A percentile compares a stretch with the other conserved stretches of the same genome.
These are phyloP conservation scores for Reticulitermes lucifugus DNA, from an alignment of 2,888 invertebrate genomes.

Conservation along the genomic window DNA sequence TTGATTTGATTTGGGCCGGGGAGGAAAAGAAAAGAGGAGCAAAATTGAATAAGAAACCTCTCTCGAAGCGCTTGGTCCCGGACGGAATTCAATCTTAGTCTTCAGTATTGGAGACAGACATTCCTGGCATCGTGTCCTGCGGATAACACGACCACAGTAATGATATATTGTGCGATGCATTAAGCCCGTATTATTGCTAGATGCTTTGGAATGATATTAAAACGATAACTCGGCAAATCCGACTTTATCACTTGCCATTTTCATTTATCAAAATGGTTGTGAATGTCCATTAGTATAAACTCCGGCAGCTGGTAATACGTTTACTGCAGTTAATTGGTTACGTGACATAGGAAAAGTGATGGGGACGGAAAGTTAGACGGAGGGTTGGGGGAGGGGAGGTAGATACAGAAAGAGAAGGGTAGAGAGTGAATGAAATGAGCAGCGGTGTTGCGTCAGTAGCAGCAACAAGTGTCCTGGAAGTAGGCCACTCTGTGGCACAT, in stretches of 20 bases:
- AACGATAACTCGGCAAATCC: slow-evolving; percentile 14
- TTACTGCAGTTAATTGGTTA: slow-evolving; percentile 13
- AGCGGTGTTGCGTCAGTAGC: not conserved
- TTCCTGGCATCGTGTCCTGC: not conserved
- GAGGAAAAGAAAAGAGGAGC: too few species aligned
- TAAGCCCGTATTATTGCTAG: not conserved
- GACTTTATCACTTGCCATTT: slow-evolving; percentile 20
- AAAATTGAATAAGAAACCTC: not conserved
- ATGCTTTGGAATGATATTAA: slow-evolving; percentile 13
- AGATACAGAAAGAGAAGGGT: not conserved
- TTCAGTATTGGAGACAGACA: not conserved
- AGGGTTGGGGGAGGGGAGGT: too few species aligned
- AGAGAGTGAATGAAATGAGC: not conserved
- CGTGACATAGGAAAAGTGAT: not conserved
- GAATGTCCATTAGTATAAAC: slow-evolving; percentile 20
- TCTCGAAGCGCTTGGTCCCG: not conserved
- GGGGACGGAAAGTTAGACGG: not conserved
- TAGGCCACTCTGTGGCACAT: not conserved
- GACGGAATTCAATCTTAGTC: not conserved
- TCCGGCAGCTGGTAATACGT: not conserved
- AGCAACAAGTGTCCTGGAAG: slow-evolving; percentile 2
- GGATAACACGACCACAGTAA: not conserved
- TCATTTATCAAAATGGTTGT: slow-evolving; percentile 20
- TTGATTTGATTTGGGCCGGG: too few species aligned
- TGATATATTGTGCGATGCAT: not conserved